Evolutionary conservation across 2,888 invertebrate species (phyloP).

Genomic region (Mylabris sibirica): DNA sequence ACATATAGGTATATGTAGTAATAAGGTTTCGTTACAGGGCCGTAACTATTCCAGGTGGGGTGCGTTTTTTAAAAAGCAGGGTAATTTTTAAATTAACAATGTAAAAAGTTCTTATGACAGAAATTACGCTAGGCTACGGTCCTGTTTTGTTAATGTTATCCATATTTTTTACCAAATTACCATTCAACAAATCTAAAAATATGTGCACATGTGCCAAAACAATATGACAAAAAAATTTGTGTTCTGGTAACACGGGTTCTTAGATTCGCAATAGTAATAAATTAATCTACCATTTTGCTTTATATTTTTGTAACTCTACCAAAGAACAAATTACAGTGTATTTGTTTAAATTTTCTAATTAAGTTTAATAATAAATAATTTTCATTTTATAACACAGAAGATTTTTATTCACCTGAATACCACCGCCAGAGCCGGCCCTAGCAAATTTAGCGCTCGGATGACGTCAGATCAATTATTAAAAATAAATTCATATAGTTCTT

Average conservation of each 20-base stretch:
- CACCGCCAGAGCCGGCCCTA: too few species aligned
- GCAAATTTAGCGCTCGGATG: too few species aligned
- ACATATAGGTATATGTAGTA: not conserved
- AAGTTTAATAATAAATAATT: not conserved
- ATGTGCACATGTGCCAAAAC: not conserved
- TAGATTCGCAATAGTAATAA: not conserved
- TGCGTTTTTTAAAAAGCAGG: too few species aligned
- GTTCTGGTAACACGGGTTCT: constrained; percentile 1
- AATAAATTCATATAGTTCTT: too few species aligned
- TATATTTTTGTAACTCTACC: not conserved
- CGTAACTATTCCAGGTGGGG: too few species aligned
- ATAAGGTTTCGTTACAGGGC: too few species aligned
- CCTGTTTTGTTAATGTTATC: not conserved
- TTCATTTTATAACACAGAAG: not conserved
- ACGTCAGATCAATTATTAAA: too few species aligned
- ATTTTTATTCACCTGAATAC: not conserved
- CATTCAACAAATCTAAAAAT: not conserved
- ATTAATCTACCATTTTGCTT: not conserved
- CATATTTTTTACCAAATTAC: constrained; percentile 1
- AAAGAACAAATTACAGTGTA: constrained; percentile 9
- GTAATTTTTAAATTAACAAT: too few species aligned
- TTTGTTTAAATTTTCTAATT: constrained; percentile 1
- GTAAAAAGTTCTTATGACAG: too few species aligned
- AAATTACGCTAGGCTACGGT: too few species aligned
- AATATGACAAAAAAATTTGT: not conserved